Percentiles rank a stretch among this genome's conserved stretches.
phyloP scores from a whole-genome alignment of 2,797 vertebrate genomes.

The Etheostoma nigrum region DNA sequence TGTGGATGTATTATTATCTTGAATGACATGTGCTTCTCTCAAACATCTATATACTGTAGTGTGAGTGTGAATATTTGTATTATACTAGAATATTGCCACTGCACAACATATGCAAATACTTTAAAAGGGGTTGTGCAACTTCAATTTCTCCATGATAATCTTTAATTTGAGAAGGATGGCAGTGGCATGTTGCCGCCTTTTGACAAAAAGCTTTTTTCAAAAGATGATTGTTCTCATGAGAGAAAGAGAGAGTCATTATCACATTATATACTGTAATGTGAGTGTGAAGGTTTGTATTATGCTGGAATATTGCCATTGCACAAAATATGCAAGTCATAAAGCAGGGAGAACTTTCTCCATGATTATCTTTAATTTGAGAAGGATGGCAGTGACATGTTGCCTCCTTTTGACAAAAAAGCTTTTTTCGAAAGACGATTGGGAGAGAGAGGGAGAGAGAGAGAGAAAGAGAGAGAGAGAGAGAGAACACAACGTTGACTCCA shows the following conservation, averaged over 20 bases:
- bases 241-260: neutral
- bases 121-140: neutral
- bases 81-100: neutral
- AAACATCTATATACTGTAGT: neutral
- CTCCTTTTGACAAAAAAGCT: constrained; percentile 23
- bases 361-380: constrained; percentile 24
- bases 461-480: constrained; percentile 4
- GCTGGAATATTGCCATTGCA: neutral
- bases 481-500: constrained; percentile 20
- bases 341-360: constrained; percentile 1
- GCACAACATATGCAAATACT: neutral
- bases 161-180: constrained; percentile 13
- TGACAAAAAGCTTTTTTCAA: constrained; percentile 24
- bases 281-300: neutral
- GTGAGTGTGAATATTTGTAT: neutral
- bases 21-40: neutral
- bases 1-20: neutral
- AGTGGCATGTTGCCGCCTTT: constrained; percentile 15
- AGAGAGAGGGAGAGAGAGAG: neutral
- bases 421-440: constrained; percentile 24
- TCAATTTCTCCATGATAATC: constrained; percentile 23
- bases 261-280: neutral
- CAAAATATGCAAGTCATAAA: neutral
- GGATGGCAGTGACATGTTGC: neutral
- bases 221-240: constrained; percentile 3